These are phyloP conservation scores for Melipona beecheii DNA, from an alignment of 2,888 invertebrate species.

Conservation along the genomic window DNA sequence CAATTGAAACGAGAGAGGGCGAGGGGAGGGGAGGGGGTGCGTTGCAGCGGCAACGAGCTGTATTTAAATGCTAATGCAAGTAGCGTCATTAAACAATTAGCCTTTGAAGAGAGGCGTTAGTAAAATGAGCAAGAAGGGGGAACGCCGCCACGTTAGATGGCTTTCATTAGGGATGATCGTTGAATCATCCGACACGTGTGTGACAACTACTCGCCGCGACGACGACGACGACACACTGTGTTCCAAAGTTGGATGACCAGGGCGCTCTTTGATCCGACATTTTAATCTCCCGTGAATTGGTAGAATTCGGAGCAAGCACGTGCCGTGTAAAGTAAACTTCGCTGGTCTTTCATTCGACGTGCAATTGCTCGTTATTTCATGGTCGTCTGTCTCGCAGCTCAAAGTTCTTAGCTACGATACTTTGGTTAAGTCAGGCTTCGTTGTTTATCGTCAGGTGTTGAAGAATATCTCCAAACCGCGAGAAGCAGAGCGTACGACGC, in stretches of 20 bases:
- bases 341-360: constrained; percentile 1
- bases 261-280: constrained; percentile 69
- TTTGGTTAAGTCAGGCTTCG: background rate
- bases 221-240: constrained; percentile 34
- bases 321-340: constrained; percentile 50
- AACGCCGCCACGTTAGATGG: constrained; percentile 72
- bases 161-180: constrained; percentile 79
- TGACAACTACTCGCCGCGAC: constrained; percentile 60
- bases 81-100: constrained; percentile 82
- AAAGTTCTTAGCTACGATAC: background rate
- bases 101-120: constrained; percentile 74
- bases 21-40: background rate
- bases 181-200: constrained; percentile 80
- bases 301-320: constrained; percentile 43
- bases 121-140: constrained; percentile 61
- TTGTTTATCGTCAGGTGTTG: constrained; percentile 6
- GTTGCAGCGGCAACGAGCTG: constrained; percentile 70
- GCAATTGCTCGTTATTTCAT: background rate
- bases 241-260: constrained; percentile 34
- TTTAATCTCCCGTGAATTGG: constrained; percentile 58
- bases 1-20: constrained; percentile 61
- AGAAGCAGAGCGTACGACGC: background rate
- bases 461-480: constrained; percentile 17
- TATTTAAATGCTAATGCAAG: constrained; percentile 81
- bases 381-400: no score